Conservation (phyloP, 2,888 invertebrate species). For the Caenorhabditis sulstoni region DNA sequence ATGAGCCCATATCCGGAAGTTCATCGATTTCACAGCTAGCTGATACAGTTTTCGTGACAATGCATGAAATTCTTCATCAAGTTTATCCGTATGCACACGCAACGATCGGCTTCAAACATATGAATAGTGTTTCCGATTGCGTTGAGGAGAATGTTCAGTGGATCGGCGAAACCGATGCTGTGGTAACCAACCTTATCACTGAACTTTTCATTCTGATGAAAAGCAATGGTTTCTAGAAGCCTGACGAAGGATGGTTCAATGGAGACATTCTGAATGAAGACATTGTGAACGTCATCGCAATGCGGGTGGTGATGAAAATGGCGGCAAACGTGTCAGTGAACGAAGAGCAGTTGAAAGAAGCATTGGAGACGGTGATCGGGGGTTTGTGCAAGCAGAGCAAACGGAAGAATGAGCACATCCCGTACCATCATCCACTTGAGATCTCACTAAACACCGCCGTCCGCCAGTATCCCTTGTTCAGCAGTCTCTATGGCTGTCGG, state of each 20-base stretch:
- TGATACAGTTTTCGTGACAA: slow-evolving; percentile 49
- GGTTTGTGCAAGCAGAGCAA: slow-evolving; percentile 45
- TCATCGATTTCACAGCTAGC: slow-evolving; percentile 28
- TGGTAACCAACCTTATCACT: slow-evolving; percentile 19
- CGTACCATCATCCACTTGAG: slow-evolving; percentile 51
- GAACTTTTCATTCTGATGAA: not conserved
- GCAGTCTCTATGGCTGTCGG: slow-evolving; percentile 36
- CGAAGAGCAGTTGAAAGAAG: slow-evolving; percentile 43
- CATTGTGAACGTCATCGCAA: slow-evolving; percentile 48
- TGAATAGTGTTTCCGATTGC: slow-evolving; percentile 23
- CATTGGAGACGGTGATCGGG: slow-evolving; percentile 47
- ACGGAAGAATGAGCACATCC: slow-evolving; percentile 36
- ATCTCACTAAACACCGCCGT: slow-evolving; percentile 49
- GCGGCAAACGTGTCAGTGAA: slow-evolving; percentile 27
- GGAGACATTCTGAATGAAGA: slow-evolving; percentile 37
- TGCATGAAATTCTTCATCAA: slow-evolving; percentile 48
- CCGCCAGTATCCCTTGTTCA: slow-evolving; percentile 50
- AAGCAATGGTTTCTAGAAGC: slow-evolving; percentile 15
- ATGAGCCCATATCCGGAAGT: not conserved
- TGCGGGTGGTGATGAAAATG: slow-evolving; percentile 47
- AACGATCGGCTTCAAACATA: not conserved
- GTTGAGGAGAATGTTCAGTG: slow-evolving; percentile 13
- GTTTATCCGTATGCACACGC: slow-evolving; percentile 36
- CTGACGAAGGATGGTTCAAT: slow-evolving; percentile 30
- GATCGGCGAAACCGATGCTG: slow-evolving; percentile 38